These are phyloP conservation scores for Porphyrio hochstetteri DNA, from an alignment of 2,113 vertebrate genomes.

Conservation along the genomic window DNA sequence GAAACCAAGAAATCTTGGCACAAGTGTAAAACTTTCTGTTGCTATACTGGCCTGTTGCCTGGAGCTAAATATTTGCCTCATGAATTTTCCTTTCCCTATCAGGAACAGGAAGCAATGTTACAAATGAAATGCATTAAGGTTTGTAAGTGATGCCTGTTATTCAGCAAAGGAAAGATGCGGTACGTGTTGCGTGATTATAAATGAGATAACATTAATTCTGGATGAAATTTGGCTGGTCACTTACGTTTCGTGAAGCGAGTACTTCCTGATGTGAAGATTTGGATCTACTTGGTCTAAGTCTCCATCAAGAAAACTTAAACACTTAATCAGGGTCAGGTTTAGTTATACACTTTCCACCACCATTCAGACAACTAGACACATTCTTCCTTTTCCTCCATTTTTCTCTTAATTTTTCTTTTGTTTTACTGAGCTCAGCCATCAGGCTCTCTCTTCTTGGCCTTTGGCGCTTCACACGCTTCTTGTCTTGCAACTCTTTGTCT, in stretches of 20 bases:
- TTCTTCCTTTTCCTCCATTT: not conserved
- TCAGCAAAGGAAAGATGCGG: conserved; percentile 41
- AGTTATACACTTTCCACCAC: not conserved
- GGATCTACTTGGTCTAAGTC: not conserved
- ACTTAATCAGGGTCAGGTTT: not conserved
- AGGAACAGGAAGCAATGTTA: conserved; percentile 78
- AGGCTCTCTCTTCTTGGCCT: not conserved
- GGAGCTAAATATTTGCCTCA: conserved; percentile 75
- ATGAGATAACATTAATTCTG: not conserved
- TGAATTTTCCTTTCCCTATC: conserved; percentile 76
- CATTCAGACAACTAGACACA: not conserved
- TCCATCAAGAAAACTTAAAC: not conserved
- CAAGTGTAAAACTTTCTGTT: conserved; percentile 76
- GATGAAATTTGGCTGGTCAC: not conserved
- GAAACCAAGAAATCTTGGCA: conserved; percentile 78
- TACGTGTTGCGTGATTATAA: not conserved
- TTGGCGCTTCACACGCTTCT: rapidly evolving
- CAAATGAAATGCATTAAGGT: conserved; percentile 75
- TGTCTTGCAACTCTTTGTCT: not conserved
- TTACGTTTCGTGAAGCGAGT: not conserved
- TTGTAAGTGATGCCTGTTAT: conserved; percentile 47
- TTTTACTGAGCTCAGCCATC: not conserved
- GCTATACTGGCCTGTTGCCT: conserved; percentile 77
- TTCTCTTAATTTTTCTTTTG: not conserved
- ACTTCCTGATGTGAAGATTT: not conserved